Conservation (phyloP, 1,140 invertebrate species). For the Epicauta chinensis region DNA sequence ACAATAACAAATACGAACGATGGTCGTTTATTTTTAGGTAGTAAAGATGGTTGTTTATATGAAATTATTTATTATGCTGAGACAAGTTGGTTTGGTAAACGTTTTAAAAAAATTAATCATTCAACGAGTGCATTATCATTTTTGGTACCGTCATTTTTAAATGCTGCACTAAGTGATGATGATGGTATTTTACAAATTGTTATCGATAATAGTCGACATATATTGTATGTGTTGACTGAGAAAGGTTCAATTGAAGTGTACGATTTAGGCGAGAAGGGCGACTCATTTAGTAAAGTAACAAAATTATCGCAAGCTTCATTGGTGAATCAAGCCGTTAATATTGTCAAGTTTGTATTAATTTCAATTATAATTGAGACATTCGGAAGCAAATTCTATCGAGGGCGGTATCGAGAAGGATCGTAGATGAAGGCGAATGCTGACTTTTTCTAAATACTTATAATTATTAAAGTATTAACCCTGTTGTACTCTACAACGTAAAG, state of each 20-base stretch:
- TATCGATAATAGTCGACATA: conserved; percentile 83
- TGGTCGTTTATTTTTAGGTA: conserved; percentile 93
- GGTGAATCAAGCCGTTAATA: conserved; percentile 65
- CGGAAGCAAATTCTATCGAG: no score
- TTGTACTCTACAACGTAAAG: no score
- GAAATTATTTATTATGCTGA: conserved; percentile 89
- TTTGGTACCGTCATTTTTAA: conserved; percentile 85
- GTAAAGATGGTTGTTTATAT: conserved; percentile 89
- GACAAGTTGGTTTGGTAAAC: conserved; percentile 88
- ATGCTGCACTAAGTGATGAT: conserved; percentile 74
- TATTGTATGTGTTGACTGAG: conserved; percentile 84
- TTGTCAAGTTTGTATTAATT: no score
- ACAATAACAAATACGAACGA: conserved; percentile 72
- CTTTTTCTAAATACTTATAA: no score
- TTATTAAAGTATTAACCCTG: no score
- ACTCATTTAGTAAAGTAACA: conserved; percentile 62
- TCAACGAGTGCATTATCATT: conserved; percentile 83
- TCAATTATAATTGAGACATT: no score
- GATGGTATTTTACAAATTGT: conserved; percentile 87
- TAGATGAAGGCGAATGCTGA: no score
- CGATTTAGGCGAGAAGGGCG: conserved; percentile 79
- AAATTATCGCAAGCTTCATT: conserved; percentile 74
- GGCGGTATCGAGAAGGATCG: no score
- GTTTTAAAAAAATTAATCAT: conserved; percentile 93
- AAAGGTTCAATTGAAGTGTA: conserved; percentile 79